A percentile compares a stretch with the other conserved stretches of the same genome.
Evolutionary conservation across 2,888 invertebrate species (phyloP).

Genomic region (Xanthostigma xanthostigma): DNA sequence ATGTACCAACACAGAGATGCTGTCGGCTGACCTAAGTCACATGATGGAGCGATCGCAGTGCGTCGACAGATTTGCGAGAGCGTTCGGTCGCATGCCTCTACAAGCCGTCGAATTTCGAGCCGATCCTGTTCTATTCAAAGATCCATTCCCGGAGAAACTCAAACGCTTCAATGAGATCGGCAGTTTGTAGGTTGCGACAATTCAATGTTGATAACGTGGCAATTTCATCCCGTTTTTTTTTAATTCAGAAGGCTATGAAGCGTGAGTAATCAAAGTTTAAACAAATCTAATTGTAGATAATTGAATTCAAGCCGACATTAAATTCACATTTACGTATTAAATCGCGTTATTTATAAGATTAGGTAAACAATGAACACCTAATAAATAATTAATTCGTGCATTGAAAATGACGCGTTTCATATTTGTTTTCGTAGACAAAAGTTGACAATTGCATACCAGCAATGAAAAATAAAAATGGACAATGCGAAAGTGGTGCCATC

Average conservation of each 20-base stretch:
- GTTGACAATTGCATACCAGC: too few relatives aligned
- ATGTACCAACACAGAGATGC: slow-evolving; percentile 84
- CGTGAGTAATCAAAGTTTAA: too few relatives aligned
- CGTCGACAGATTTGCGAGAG: slow-evolving; percentile 56
- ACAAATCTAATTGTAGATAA: too few relatives aligned
- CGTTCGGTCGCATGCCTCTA: slow-evolving; percentile 80
- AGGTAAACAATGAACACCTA: too few relatives aligned
- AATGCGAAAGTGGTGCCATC: too few relatives aligned
- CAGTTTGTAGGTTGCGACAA: slow-evolving; percentile 45
- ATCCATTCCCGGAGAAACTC: slow-evolving; percentile 69
- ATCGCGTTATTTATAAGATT: too few relatives aligned
- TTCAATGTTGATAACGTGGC: neutral
- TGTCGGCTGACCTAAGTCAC: slow-evolving; percentile 82
- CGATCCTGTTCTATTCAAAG: slow-evolving; percentile 85
- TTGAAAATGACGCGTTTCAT: too few relatives aligned
- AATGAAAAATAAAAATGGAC: too few relatives aligned
- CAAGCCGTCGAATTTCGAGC: slow-evolving; percentile 83
- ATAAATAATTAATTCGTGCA: too few relatives aligned
- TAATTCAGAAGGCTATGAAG: neutral
- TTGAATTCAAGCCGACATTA: too few relatives aligned
- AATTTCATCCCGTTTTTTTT: neutral
- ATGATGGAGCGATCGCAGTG: slow-evolving; percentile 88
- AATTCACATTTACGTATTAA: too few relatives aligned
- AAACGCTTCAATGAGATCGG: slow-evolving; percentile 83
- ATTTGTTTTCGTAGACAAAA: too few relatives aligned